These are phyloP conservation scores for Antitype chi DNA, from an alignment of 2,888 invertebrate genomes.

Conservation along the genomic window DNA sequence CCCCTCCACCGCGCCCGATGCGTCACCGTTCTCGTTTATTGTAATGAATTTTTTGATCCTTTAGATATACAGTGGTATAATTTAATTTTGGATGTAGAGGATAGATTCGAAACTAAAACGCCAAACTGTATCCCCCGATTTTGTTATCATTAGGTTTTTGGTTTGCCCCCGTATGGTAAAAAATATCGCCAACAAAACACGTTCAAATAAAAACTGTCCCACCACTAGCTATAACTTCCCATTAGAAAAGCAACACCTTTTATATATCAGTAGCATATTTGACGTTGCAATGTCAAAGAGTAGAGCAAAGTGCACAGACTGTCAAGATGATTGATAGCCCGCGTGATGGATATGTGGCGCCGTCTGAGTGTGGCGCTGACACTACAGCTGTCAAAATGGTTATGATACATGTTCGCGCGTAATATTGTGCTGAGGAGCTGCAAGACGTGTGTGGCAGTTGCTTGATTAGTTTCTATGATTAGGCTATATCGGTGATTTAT, in stretches of 20 bases:
- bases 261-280: slow-evolving; percentile 39
- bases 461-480: slow-evolving; percentile 55
- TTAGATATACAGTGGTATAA: no score
- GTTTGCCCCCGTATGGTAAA: no score
- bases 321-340: slow-evolving; percentile 68
- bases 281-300: slow-evolving; percentile 55
- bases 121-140: no score
- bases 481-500: slow-evolving; percentile 31
- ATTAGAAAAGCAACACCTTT: slow-evolving; percentile 24
- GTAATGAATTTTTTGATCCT: no score
- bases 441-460: slow-evolving; percentile 40
- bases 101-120: no score
- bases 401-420: slow-evolving; percentile 57
- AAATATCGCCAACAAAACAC: neutral
- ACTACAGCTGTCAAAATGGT: slow-evolving; percentile 49
- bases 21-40: no score
- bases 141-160: no score
- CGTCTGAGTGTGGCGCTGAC: slow-evolving; percentile 41
- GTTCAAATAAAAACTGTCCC: neutral
- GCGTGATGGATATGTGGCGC: slow-evolving; percentile 63
- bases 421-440: slow-evolving; percentile 22
- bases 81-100: no score
- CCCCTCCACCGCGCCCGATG: no score
- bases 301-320: slow-evolving; percentile 67
- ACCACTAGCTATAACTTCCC: slow-evolving; percentile 5